Percentiles rank a stretch among this genome's conserved stretches.
These are phyloP conservation scores for Sus cebifrons DNA, from an alignment of 2,797 vertebrate genomes.

Conservation along the genomic window DNA sequence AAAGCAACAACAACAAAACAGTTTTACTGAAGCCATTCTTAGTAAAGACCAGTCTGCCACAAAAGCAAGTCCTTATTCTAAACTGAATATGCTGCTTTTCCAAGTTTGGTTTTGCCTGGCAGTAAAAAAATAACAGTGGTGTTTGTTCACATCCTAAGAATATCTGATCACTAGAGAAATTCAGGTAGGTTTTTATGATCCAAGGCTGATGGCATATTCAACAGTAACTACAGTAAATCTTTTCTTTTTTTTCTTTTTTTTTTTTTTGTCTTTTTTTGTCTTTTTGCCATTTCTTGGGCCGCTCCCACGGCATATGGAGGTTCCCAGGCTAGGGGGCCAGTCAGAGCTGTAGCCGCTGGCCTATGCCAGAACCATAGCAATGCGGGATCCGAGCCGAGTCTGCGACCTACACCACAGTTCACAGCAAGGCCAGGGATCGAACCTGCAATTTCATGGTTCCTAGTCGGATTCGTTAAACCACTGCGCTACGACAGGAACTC, in stretches of 20 bases:
- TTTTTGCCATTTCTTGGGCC: no score
- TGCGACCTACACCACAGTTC: no score
- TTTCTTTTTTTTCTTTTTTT: neutral
- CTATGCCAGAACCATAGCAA: no score
- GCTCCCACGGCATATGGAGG: no score
- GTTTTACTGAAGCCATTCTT: neutral
- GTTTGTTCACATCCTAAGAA: neutral
- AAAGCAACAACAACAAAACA: neutral
- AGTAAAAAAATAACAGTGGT: neutral
- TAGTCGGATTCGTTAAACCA: no score
- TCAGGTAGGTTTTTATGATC: neutral
- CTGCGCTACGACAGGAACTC: no score
- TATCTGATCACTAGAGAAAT: neutral
- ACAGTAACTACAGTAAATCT: neutral
- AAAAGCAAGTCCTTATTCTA: neutral
- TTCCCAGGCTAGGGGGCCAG: no score
- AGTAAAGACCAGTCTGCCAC: neutral
- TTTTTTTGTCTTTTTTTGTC: no score
- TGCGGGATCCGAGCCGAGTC: no score
- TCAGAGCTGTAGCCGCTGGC: no score
- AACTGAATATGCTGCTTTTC: neutral
- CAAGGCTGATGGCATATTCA: conserved; percentile 8
- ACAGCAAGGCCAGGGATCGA: no score
- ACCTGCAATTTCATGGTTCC: no score
- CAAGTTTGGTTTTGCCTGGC: neutral